Base-by-base conservation (phyloP, 1,140 invertebrate genomes). In the Meloidogyne exigua region DNA sequence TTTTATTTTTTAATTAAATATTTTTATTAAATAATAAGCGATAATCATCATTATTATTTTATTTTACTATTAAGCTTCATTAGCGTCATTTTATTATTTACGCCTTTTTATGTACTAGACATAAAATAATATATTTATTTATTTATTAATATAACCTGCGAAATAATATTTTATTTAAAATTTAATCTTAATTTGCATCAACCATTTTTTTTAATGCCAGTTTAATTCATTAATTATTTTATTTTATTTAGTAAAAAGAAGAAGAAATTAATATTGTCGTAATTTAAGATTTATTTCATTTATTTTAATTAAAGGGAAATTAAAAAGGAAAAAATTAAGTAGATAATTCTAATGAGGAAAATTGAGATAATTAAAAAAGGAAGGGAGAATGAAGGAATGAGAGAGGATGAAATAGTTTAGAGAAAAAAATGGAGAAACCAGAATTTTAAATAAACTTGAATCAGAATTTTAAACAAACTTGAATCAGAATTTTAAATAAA, bases 161-260 rank as follows among this genome's bases (percentile, higher is more conserved):
- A 57, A 57, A 57, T 57, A 57, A n/a, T n/a, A 57, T 15, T n/a
- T n/a, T 18, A 4, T 18, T 57, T n/a, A n/a, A n/a, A 57, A 18
- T 49, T 57, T 57, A 57, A 57, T 57, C 49, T 57, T 57, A 57
- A 57, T 57, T 57, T 57, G 49, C 49, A 57, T n/a, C n/a, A 57
- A n/a, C n/a, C 0, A 57, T 57, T n/a, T 57, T n/a, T 57, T n/a
- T n/a, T n/a, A 57, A 57, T 57, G 49, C 18, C 49, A 3, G n/a
- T 57, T 57, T 57, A 18, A 57, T 18, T 49, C 13, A 3, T 57
- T 57, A 57, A 57, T 57, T 57, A n/a, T n/a, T 57, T 57, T n/a
- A 12, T 15, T 49, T 49, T 18, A 18, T 49, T 18, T 2, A 57
- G 7, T 5, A 57, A n/a, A 9, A 57, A n/a, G 21, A 9, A 21